Evolutionary conservation across 1,140 invertebrate genomes (phyloP).

Genomic region (Brachionus asplanchnoidis): DNA sequence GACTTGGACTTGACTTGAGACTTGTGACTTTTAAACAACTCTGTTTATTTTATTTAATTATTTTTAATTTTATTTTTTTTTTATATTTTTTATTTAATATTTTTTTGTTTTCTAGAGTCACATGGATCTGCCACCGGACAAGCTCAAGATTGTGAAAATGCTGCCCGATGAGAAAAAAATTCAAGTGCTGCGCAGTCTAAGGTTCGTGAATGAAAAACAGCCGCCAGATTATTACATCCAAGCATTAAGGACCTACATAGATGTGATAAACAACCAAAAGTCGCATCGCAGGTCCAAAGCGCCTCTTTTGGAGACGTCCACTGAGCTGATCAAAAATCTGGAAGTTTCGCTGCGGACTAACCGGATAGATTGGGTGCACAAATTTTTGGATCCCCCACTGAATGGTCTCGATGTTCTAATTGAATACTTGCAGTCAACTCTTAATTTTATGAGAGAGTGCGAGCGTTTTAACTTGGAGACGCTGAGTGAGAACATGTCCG

Average conservation of each 20-base stretch:
- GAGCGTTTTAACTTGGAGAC: not conserved
- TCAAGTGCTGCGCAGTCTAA: conserved; percentile 98
- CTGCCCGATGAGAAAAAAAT: conserved; percentile 98
- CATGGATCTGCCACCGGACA: conserved; percentile 98
- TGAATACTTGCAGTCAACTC: conserved; percentile 73
- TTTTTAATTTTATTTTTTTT: not conserved
- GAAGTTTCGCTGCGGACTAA: conserved; percentile 97
- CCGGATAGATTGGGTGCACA: conserved; percentile 97
- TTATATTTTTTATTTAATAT: not conserved
- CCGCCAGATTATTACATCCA: conserved; percentile 88
- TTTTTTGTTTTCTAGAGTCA: conserved; percentile 70
- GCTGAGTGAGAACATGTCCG: not conserved
- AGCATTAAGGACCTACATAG: conserved; percentile 85
- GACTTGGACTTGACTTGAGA: too few species aligned
- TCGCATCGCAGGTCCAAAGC: conserved; percentile 72
- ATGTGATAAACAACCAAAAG: conserved; percentile 84
- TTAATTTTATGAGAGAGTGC: conserved; percentile 30
- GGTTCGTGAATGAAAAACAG: conserved; percentile 82
- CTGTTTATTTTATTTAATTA: not conserved
- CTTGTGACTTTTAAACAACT: too few species aligned
- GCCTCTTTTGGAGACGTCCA: conserved; percentile 91
- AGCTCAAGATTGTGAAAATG: conserved; percentile 89
- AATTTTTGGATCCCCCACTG: conserved; percentile 92
- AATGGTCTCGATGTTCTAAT: conserved; percentile 90
- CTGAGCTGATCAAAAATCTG: conserved; percentile 90